Percentiles rank a stretch among this genome's conserved stretches.
Conservation (phyloP, 2,797 vertebrate species). For the Gallirallus australis region DNA sequence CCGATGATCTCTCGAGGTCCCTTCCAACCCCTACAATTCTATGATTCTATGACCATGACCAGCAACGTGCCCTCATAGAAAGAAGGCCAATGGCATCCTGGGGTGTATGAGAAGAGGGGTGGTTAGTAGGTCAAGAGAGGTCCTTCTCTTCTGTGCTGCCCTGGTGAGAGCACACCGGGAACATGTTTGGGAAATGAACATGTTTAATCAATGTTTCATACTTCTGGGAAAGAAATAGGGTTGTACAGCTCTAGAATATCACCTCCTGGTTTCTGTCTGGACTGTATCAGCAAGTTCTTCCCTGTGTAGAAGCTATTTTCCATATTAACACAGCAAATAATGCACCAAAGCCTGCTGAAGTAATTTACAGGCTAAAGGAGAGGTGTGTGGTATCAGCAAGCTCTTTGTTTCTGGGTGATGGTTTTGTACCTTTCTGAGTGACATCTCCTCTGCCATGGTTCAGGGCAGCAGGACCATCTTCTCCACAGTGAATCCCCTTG, state of each 20-base stretch:
- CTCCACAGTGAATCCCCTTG: fast-evolving
- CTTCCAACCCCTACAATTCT: too few species aligned
- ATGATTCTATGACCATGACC: too few species aligned
- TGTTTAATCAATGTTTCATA: neutral
- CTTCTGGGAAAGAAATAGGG: neutral
- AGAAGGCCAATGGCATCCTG: too few species aligned
- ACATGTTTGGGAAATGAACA: neutral
- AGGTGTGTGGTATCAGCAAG: neutral
- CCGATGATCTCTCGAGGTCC: too few species aligned
- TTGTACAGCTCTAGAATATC: neutral
- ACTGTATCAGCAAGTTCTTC: neutral
- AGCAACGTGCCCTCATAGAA: too few species aligned
- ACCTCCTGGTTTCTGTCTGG: neutral
- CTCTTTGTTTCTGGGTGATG: neutral
- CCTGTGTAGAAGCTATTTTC: neutral
- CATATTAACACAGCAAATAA: neutral
- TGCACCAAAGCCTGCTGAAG: neutral
- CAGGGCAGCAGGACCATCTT: neutral
- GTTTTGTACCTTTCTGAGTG: neutral
- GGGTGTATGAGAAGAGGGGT: too few species aligned
- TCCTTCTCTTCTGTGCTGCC: too few species aligned
- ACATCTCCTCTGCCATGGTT: neutral
- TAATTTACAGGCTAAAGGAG: neutral
- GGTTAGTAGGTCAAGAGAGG: too few species aligned
- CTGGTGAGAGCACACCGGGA: too few species aligned